A percentile compares a stretch with the other conserved stretches of the same genome.
Conservation (phyloP, 2,113 vertebrate species). For the Apeltes quadracus region DNA sequence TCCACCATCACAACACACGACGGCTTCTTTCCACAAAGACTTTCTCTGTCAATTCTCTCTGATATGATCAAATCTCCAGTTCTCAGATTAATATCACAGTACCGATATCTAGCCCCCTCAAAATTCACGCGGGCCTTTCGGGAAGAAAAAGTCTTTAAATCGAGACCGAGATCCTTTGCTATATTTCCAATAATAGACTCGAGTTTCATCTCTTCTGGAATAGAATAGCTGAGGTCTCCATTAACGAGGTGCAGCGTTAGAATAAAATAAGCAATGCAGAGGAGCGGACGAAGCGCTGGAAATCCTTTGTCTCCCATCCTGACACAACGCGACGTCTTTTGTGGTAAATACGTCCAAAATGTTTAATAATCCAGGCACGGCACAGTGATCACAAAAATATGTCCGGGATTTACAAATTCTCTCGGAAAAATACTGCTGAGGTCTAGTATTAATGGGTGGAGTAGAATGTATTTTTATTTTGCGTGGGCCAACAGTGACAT, state of each 20-base stretch:
- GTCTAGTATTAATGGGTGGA: conserved; percentile 37
- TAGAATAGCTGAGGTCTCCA: conserved; percentile 75
- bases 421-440: conserved; percentile 10
- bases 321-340: too few species aligned
- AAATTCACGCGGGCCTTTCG: conserved; percentile 66
- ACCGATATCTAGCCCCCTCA: conserved; percentile 38
- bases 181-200: conserved; percentile 79
- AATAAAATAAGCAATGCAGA: conserved; percentile 24
- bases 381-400: background rate
- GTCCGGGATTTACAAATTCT: background rate
- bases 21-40: conserved; percentile 62
- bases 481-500: conserved; percentile 49
- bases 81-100: conserved; percentile 51
- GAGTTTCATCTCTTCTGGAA: conserved; percentile 78
- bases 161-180: conserved; percentile 77
- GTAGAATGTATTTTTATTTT: background rate
- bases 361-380: background rate
- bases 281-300: background rate
- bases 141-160: conserved; percentile 62
- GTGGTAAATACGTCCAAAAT: too few species aligned
- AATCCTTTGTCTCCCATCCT: conserved; percentile 27
- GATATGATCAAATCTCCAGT: conserved; percentile 62
- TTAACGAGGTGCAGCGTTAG: conserved; percentile 26
- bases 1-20: conserved; percentile 69
- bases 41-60: conserved; percentile 70